These are phyloP conservation scores for Piezodorus guildinii DNA, from an alignment of 1,140 invertebrate species.

Conservation along the genomic window DNA sequence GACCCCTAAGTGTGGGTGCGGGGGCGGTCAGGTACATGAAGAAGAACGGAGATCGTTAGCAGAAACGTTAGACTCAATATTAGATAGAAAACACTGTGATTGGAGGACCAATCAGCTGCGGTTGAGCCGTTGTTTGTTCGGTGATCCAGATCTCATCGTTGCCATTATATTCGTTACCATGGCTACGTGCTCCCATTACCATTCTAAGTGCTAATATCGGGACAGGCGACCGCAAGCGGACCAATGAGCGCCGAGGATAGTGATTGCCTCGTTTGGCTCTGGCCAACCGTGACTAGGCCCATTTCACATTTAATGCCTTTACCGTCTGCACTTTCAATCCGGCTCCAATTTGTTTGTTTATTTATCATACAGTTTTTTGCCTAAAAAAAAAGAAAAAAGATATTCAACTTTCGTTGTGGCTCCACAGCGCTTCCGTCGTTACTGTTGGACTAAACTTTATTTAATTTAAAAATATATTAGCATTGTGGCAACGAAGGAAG, in stretches of 20 bases:
- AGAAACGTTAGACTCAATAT: neutral
- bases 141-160: conserved; percentile 7
- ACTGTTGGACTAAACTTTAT: too few species aligned
- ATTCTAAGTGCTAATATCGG: conserved; percentile 1
- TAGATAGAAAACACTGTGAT: neutral
- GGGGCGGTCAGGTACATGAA: neutral
- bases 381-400: too few species aligned
- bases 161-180: conserved; percentile 1
- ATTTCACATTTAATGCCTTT: conserved; percentile 2
- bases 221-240: neutral
- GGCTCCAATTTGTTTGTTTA: too few species aligned
- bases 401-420: too few species aligned
- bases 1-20: neutral
- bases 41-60: neutral
- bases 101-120: neutral
- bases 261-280: neutral
- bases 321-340: too few species aligned
- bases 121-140: neutral
- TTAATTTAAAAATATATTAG: too few species aligned
- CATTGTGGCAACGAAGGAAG: too few species aligned
- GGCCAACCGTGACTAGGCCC: neutral
- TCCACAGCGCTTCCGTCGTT: too few species aligned
- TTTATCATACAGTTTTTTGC: too few species aligned
- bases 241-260: neutral
- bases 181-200: conserved; percentile 2